Conservation (phyloP, 2,888 invertebrate genomes). For the Drosophila peninsularis region DNA sequence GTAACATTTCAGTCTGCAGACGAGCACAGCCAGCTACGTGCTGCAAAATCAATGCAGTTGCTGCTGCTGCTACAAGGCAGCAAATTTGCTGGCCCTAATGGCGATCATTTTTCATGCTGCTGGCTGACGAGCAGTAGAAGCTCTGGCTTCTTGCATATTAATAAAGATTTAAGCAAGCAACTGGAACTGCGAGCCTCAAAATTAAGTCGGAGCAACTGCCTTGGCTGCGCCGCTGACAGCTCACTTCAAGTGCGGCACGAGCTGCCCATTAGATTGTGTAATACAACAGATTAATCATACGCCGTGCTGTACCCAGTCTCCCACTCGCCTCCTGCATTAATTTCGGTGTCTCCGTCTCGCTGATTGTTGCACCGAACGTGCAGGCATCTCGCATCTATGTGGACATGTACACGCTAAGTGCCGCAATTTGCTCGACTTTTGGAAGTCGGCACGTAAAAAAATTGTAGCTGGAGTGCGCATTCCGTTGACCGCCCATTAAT, state of each 20-base stretch:
- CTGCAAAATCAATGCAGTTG: constrained; percentile 73
- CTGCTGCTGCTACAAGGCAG: constrained; percentile 40
- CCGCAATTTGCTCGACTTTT: constrained; percentile 53
- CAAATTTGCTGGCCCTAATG: constrained; percentile 68
- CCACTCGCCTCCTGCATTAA: constrained; percentile 37
- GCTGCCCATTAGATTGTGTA: constrained; percentile 70
- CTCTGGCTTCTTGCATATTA: constrained; percentile 66
- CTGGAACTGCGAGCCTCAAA: constrained; percentile 39
- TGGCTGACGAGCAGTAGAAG: constrained; percentile 31
- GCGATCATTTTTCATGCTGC: constrained; percentile 58
- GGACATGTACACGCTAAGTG: constrained; percentile 40
- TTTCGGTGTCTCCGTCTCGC: constrained; percentile 54
- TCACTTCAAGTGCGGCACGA: constrained; percentile 66
- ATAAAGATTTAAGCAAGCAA: constrained; percentile 68
- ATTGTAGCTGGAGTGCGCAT: constrained; percentile 51
- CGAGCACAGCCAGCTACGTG: constrained; percentile 30
- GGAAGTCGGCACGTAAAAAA: constrained; percentile 61
- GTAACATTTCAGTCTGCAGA: constrained; percentile 4
- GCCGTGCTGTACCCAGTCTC: constrained; percentile 39
- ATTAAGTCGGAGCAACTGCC: constrained; percentile 52
- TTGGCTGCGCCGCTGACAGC: constrained; percentile 36
- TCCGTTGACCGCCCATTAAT: constrained; percentile 68
- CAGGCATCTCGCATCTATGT: constrained; percentile 44
- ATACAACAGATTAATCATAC: constrained; percentile 77
- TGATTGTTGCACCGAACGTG: constrained; percentile 65